phyloP scores from a whole-genome alignment of 2,113 vertebrate genomes.

The Suncus etruscus region DNA sequence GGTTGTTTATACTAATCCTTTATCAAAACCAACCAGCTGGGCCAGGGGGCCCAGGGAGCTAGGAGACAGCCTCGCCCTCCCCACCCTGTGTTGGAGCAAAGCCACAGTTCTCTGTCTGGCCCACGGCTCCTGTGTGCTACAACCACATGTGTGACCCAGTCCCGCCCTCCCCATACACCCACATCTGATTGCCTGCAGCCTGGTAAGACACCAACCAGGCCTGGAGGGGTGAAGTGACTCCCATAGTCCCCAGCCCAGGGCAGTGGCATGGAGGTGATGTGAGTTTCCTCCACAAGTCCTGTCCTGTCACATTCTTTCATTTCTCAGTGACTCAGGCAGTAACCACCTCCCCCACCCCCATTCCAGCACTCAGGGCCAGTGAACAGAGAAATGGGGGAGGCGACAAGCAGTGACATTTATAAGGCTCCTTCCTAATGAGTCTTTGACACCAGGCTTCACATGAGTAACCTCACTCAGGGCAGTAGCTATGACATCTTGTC shows the following conservation, averaged over 20 bases:
- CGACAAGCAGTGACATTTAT: neutral
- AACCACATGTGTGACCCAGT: no score
- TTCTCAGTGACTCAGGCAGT: neutral
- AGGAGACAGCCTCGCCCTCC: neutral
- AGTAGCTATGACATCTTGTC: neutral
- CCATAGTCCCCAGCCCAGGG: neutral
- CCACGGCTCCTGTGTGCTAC: no score
- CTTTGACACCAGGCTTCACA: neutral
- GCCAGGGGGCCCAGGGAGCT: neutral
- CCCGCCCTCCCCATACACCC: no score
- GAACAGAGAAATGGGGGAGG: neutral
- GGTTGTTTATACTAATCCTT: conserved; percentile 33
- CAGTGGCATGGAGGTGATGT: neutral
- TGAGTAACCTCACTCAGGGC: neutral
- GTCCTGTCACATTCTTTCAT: neutral
- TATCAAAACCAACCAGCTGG: conserved; percentile 69
- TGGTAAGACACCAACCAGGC: neutral
- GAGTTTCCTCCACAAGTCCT: accelerated
- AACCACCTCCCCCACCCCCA: accelerated
- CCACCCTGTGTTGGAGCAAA: neutral
- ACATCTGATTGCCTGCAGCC: neutral
- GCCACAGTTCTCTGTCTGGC: neutral
- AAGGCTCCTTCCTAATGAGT: neutral
- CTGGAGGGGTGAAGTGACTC: neutral
- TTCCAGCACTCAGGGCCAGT: accelerated